These are phyloP conservation scores for Tachina lurida DNA, from an alignment of 2,888 invertebrate species.

Conservation along the genomic window DNA sequence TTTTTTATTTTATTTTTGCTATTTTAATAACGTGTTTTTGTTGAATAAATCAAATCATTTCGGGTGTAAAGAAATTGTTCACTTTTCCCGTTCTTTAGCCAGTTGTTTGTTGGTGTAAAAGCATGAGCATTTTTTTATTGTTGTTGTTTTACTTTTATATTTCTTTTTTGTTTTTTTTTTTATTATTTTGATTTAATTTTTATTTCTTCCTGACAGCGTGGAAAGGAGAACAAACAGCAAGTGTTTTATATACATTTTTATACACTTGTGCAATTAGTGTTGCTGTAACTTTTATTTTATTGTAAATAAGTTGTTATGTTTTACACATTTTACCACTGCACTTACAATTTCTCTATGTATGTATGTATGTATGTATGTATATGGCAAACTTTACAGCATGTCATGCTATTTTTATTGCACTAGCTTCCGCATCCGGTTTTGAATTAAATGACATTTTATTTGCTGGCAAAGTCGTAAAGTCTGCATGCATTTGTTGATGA, in stretches of 20 bases:
- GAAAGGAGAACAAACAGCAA: background rate
- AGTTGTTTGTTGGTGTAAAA: slow-evolving; percentile 6
- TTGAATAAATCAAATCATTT: slow-evolving; percentile 61
- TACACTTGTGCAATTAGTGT: slow-evolving; percentile 4
- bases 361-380: too few species aligned
- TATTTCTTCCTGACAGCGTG: background rate
- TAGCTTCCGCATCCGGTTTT: slow-evolving; percentile 40
- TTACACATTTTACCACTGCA: background rate
- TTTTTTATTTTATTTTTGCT: background rate
- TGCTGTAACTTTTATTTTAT: slow-evolving; percentile 2
- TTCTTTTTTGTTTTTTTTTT: background rate
- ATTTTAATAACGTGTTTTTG: slow-evolving; percentile 50
- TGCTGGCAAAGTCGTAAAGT: slow-evolving; percentile 37
- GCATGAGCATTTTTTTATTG: slow-evolving; percentile 18
- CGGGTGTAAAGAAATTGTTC: slow-evolving; percentile 29
- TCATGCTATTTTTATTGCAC: slow-evolving; percentile 35
- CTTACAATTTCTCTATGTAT: background rate
- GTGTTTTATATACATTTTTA: too few species aligned
- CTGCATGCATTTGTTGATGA: slow-evolving; percentile 1
- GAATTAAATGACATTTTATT: slow-evolving; percentile 51
- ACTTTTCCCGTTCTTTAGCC: background rate
- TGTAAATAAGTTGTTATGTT: slow-evolving; percentile 9
- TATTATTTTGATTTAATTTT: slow-evolving; percentile 22
- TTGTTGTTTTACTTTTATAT: background rate
- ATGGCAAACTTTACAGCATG: slow-evolving; percentile 14